Percentiles rank a stretch among this genome's conserved stretches.
phyloP scores from a whole-genome alignment of 2,888 invertebrate genomes.

The Bedellia somnulentella region DNA sequence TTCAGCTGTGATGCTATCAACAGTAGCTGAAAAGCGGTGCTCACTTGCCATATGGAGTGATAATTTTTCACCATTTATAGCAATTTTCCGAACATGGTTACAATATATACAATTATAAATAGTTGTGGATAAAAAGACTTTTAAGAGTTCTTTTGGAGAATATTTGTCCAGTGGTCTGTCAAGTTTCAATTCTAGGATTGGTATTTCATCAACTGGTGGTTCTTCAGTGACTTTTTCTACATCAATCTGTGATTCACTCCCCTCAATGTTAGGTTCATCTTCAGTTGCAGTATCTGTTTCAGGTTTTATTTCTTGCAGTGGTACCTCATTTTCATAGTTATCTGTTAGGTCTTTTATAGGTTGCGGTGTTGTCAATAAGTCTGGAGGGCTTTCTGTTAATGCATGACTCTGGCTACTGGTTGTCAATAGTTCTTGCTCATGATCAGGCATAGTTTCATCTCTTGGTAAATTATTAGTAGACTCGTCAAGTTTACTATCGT shows the following conservation, averaged over 20 bases:
- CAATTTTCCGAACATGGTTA: constrained; percentile 82
- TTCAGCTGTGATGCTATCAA: constrained; percentile 76
- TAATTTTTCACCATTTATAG: constrained; percentile 80
- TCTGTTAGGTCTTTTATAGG: constrained; percentile 11
- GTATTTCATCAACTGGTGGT: constrained; percentile 54
- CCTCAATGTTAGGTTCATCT: constrained; percentile 33
- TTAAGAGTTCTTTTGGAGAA: constrained; percentile 69
- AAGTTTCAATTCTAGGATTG: constrained; percentile 70
- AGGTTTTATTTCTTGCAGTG: neutral
- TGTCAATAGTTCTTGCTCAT: no score
- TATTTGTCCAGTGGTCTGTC: constrained; percentile 77
- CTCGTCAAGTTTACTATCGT: constrained; percentile 16
- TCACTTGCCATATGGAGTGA: constrained; percentile 77
- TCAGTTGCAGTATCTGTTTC: constrained; percentile 3
- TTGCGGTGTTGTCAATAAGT: no score
- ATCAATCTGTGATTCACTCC: constrained; percentile 17
- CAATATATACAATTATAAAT: constrained; percentile 78
- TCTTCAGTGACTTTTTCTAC: constrained; percentile 32
- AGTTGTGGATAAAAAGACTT: constrained; percentile 72
- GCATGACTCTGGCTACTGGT: no score
- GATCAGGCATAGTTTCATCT: constrained; percentile 10
- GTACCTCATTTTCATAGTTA: constrained; percentile 9
- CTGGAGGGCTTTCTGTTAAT: no score
- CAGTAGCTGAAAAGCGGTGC: constrained; percentile 78
- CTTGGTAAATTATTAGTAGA: no score